These are phyloP conservation scores for Rhabdomys pumilio DNA, from an alignment of 2,797 vertebrate species.

Conservation along the genomic window DNA sequence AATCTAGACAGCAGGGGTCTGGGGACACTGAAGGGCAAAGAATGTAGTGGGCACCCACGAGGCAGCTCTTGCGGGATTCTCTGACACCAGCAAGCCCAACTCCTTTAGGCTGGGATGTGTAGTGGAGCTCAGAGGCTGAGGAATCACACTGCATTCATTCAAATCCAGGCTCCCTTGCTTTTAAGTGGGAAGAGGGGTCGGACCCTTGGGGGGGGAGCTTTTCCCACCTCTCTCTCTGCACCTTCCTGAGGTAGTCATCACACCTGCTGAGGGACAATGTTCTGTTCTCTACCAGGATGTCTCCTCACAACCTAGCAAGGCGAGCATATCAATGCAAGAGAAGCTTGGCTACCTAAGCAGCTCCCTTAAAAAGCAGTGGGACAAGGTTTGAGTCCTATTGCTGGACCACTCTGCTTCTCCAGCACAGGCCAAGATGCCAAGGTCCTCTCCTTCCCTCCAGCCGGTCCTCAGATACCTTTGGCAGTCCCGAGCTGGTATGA, in stretches of 20 bases:
- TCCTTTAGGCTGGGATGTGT: neutral
- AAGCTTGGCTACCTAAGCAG: neutral
- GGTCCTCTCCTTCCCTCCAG: no score
- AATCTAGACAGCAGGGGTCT: neutral
- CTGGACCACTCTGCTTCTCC: neutral
- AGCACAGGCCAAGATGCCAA: neutral
- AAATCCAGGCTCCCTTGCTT: neutral
- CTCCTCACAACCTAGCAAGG: neutral
- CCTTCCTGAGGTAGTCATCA: neutral
- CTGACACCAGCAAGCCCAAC: neutral
- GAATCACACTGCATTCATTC: neutral
- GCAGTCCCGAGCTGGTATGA: neutral
- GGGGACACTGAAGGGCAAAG: neutral
- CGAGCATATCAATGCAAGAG: neutral
- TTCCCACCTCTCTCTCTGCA: neutral
- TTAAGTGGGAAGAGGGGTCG: no score
- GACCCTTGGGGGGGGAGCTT: neutral
- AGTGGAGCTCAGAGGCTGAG: neutral
- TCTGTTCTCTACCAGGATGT: neutral
- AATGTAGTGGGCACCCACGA: accelerated
- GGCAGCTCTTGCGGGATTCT: neutral
- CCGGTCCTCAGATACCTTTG: neutral
- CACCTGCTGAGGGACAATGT: neutral
- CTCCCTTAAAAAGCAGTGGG: neutral
- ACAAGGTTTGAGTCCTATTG: neutral